These are phyloP conservation scores for Synergus umbraculus DNA, from an alignment of 2,888 invertebrate genomes.

Conservation along the genomic window DNA sequence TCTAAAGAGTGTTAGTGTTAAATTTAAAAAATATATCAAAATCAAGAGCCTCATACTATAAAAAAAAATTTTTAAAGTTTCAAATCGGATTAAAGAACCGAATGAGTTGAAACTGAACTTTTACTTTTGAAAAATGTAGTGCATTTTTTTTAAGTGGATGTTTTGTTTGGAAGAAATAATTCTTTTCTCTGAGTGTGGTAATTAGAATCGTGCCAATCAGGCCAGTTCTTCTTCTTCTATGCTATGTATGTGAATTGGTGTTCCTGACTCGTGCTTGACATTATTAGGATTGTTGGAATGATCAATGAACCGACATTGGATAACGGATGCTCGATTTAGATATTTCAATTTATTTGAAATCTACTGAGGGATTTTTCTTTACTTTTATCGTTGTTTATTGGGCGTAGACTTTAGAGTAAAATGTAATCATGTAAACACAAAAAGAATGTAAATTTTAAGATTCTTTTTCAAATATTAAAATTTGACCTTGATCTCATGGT, in stretches of 20 bases:
- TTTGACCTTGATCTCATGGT: not conserved
- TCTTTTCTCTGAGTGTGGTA: slow-evolving; percentile 18
- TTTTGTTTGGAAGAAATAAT: not conserved
- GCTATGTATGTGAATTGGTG: slow-evolving; percentile 31
- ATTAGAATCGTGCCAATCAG: slow-evolving; percentile 33
- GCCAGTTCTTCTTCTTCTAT: slow-evolving; percentile 35
- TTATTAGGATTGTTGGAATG: slow-evolving; percentile 13
- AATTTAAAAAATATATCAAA: not conserved
- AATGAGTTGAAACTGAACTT: not conserved
- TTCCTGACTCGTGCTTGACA: not conserved
- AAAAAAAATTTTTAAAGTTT: not conserved
- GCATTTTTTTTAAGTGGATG: slow-evolving; percentile 17
- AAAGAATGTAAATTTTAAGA: too few relatives aligned
- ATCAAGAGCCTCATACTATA: not conserved
- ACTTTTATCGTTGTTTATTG: not conserved
- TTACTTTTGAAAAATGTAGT: not conserved
- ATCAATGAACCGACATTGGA: slow-evolving; percentile 3
- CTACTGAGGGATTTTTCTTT: not conserved
- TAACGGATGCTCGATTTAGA: slow-evolving; percentile 8
- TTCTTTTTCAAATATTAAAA: too few relatives aligned
- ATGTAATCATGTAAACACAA: not conserved
- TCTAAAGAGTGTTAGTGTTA: slow-evolving; percentile 1
- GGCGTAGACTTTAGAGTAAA: not conserved
- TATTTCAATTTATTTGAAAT: not conserved
- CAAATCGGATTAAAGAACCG: not conserved